Base-by-base conservation (phyloP, 1,140 invertebrate species). In the Macrostomum lignano region DNA sequence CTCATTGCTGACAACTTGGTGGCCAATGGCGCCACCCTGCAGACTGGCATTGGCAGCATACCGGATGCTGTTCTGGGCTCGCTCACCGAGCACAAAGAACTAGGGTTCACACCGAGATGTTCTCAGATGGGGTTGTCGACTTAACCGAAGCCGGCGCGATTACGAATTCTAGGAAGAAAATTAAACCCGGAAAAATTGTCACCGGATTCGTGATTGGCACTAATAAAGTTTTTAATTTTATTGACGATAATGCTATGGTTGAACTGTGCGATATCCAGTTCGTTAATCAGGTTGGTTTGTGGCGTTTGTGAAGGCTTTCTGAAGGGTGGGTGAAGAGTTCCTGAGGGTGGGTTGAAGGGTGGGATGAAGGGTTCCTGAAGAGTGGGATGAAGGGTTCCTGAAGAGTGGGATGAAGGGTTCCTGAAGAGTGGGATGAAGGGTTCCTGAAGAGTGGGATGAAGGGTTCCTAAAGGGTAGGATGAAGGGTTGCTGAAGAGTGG, bases 71-170 rank as follows among this genome's bases (percentile, higher is more conserved):
- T 84, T 9, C 55, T 88, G 1, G 64, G 67, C 1, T 64, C 67
- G 0, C 56, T 88, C 19, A 68, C 61, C 28, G 65, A 71, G 44
- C 81, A 91, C 55, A 79, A 79, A 48, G 73, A 88, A 55, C 60
- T 88, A 1, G 81, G 81, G 68, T 91, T 32, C 81, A 88, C 51
- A 77, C 78, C 1, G 79, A 91, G 58, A 82, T 88, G 72, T 78
- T 88, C 49, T 71, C 72, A 40, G 74, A 76, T 40, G 78, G 77
- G 2, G 71, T 86, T 29, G 68, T 86, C 2, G 74, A 81, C 40
- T 61, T 91, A 11, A 71, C 79, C 1, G 65, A 70, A 33, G 64
- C 66, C 10, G 79, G 81, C 1, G 72, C 67, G 39, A 67, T 88
- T 33, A 86, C 76, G 1, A 88, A 88, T 51, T 69, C 67, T 41